These are phyloP conservation scores for Beroe ovata DNA, from an alignment of 37 sponge, comb jelly and placozoan genomes.

Conservation along the genomic window DNA sequence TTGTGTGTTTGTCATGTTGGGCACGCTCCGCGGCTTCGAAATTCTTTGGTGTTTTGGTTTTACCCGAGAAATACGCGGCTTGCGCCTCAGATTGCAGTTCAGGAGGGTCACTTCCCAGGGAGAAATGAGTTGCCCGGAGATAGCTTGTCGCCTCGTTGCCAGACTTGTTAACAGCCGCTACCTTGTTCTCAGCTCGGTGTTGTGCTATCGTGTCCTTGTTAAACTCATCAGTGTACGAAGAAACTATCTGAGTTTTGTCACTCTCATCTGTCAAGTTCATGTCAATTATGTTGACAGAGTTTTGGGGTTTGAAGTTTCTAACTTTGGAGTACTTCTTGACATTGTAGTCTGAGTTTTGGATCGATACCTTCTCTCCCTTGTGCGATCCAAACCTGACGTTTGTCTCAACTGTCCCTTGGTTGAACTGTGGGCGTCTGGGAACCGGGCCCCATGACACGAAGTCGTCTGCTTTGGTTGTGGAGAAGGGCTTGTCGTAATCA, in stretches of 20 bases:
- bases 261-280: neutral
- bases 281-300: conserved; percentile 38
- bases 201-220: neutral
- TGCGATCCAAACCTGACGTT: conserved; percentile 32
- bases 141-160: conserved; percentile 16
- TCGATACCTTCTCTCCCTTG: neutral
- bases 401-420: conserved; percentile 28
- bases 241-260: neutral
- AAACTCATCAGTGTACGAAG: conserved; percentile 31
- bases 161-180: neutral
- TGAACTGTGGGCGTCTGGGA: neutral
- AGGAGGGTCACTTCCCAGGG: conserved; percentile 20
- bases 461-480: conserved; percentile 46
- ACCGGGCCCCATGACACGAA: neutral
- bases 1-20: conserved; percentile 40
- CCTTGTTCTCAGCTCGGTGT: conserved; percentile 55
- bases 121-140: conserved; percentile 45
- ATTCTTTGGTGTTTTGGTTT: neutral
- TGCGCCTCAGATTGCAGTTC: conserved; percentile 35
- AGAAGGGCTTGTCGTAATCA: conserved; percentile 6
- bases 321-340: conserved; percentile 39
- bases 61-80: neutral
- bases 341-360: conserved; percentile 12
- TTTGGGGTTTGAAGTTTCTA: conserved; percentile 21
- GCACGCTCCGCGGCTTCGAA: conserved; percentile 45